A percentile compares a stretch with the other conserved stretches of the same genome.
These are phyloP conservation scores for Copidosoma floridanum DNA, from an alignment of 1,140 invertebrate species.

Conservation along the genomic window DNA sequence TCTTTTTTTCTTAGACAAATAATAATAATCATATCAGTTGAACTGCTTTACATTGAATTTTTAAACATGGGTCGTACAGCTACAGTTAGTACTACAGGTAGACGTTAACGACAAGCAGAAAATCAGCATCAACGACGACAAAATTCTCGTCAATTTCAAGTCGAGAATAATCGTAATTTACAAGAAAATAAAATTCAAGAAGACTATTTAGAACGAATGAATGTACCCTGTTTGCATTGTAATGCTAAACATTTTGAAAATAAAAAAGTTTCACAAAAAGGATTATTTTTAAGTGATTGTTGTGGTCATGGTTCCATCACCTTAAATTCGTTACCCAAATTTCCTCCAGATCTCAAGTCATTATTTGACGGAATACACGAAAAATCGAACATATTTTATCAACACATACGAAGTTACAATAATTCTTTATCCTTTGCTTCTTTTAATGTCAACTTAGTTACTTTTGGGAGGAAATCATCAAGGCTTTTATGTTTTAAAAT, in stretches of 20 bases:
- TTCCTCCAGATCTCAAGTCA: constrained; percentile 1
- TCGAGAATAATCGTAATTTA: too few species aligned
- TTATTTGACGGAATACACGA: constrained; percentile 11
- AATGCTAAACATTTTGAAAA: constrained; percentile 16
- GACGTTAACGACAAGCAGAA: too few species aligned
- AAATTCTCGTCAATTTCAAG: too few species aligned
- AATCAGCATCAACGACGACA: too few species aligned
- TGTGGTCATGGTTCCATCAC: constrained; percentile 10
- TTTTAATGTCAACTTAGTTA: constrained; percentile 14
- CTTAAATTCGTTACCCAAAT: constrained; percentile 1
- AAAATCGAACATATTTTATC: constrained; percentile 14
- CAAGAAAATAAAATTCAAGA: too few species aligned
- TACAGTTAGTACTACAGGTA: too few species aligned
- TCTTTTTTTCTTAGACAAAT: too few species aligned
- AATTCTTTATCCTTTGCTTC: constrained; percentile 17
- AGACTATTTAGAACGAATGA: constrained; percentile 16
- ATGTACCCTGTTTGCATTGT: constrained; percentile 13
- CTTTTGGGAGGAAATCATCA: too few species aligned
- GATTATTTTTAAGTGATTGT: constrained; percentile 16
- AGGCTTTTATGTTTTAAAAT: constrained; percentile 4
- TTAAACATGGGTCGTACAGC: too few species aligned
- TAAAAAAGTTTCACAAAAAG: constrained; percentile 22
- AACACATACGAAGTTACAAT: constrained; percentile 16
- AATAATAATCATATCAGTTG: too few species aligned
- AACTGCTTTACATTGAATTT: too few species aligned